These are phyloP conservation scores for Galaxea fascicularis DNA, from an alignment of 92 coral and sea anemone species.

Conservation along the genomic window DNA sequence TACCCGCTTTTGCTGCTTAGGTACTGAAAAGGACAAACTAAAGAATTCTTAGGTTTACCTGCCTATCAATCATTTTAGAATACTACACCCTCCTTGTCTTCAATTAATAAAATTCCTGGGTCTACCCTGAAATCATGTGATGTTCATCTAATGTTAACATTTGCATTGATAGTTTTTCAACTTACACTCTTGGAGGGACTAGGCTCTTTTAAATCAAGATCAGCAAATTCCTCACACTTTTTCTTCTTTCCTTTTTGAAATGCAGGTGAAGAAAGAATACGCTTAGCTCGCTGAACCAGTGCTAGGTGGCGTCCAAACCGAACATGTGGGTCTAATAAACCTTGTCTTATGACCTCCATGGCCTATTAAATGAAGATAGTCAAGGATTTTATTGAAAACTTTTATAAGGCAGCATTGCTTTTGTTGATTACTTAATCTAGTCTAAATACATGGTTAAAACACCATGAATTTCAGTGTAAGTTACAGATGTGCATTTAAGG, in stretches of 20 bases:
- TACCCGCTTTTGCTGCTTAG: no score
- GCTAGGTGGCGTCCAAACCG: conserved; percentile 92
- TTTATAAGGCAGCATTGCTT: no score
- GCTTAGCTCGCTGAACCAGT: conserved; percentile 88
- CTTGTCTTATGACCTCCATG: conserved; percentile 69
- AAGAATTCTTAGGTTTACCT: no score
- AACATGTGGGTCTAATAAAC: conserved; percentile 74
- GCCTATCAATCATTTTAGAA: no score
- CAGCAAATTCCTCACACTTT: conserved; percentile 61
- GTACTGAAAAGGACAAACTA: no score
- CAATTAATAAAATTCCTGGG: no score
- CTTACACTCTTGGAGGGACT: conserved; percentile 82
- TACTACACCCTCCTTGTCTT: no score
- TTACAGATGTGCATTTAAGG: no score
- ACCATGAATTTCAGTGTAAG: no score
- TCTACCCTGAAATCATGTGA: no score
- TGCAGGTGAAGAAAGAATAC: conserved; percentile 68
- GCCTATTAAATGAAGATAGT: conserved; percentile 58
- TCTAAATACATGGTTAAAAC: no score
- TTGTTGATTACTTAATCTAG: no score
- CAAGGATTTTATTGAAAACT: not conserved
- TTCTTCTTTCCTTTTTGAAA: conserved; percentile 68
- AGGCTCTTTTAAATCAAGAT: conserved; percentile 77
- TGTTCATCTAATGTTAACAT: not conserved
- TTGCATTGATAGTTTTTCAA: not conserved